Conservation (phyloP, 2,113 vertebrate species). For the Entelurus aequoreus region DNA sequence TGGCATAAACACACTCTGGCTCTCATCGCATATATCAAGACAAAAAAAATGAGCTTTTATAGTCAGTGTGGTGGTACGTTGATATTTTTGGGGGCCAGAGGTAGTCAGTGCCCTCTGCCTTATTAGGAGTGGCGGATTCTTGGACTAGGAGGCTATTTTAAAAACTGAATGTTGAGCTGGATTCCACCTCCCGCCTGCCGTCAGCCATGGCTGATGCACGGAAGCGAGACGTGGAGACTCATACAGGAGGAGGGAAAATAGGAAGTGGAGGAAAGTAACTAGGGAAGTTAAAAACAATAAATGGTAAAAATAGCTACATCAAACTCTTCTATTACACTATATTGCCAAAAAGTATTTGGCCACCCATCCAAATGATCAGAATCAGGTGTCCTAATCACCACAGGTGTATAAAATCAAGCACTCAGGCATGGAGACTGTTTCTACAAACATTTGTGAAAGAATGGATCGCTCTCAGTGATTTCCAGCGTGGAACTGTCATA, state of each 20-base stretch:
- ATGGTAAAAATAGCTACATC: neutral
- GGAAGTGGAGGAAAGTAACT: neutral
- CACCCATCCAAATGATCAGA: too few relatives aligned
- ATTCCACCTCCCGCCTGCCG: conserved; percentile 59
- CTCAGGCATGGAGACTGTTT: too few relatives aligned
- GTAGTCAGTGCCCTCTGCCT: conserved; percentile 56
- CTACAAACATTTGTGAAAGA: too few relatives aligned
- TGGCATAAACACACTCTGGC: neutral
- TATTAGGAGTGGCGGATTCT: conserved; percentile 66
- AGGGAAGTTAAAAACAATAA: conserved; percentile 3
- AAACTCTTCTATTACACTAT: too few relatives aligned
- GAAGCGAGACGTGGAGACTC: conserved; percentile 30
- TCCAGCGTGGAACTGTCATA: too few relatives aligned
- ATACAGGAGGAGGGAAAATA: neutral
- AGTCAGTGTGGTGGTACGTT: conserved; percentile 50
- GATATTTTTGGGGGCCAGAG: conserved; percentile 65
- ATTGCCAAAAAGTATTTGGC: too few relatives aligned
- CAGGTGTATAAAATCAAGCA: too few relatives aligned
- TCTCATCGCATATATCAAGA: conserved; percentile 25
- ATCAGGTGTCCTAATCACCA: too few relatives aligned
- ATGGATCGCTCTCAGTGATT: too few relatives aligned
- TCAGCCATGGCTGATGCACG: conserved; percentile 36
- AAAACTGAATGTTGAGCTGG: conserved; percentile 65
- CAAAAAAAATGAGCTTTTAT: conserved; percentile 41
- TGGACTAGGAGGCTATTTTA: conserved; percentile 66